phyloP scores from a whole-genome alignment of 2,888 invertebrate species.

The Eristalis arbustorum region DNA sequence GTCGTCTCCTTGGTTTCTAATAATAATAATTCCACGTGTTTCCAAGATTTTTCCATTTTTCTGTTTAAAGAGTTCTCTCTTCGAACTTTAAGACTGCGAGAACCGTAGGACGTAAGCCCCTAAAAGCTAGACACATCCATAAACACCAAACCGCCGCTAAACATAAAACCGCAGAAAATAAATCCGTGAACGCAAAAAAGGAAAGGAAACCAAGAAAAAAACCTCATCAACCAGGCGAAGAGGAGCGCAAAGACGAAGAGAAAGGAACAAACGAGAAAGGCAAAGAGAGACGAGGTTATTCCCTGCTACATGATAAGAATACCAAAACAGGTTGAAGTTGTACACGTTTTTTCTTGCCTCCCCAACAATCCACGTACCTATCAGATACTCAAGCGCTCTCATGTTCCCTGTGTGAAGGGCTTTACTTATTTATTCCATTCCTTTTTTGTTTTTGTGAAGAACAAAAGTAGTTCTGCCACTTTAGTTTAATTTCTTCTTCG shows the following conservation, averaged over 20 bases:
- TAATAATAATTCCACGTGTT: constrained; percentile 40
- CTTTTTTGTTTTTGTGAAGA: constrained; percentile 21
- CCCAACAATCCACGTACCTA: constrained; percentile 33
- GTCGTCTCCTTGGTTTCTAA: background rate
- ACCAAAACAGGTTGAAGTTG: constrained; percentile 69
- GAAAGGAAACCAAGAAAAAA: constrained; percentile 4
- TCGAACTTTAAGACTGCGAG: constrained; percentile 39
- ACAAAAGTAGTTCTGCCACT: constrained; percentile 65
- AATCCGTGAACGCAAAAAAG: constrained; percentile 36
- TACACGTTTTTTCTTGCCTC: constrained; percentile 31
- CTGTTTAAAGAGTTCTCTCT: constrained; percentile 32
- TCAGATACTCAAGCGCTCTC: constrained; percentile 39
- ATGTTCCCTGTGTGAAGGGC: constrained; percentile 39
- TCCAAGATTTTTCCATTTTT: constrained; percentile 4
- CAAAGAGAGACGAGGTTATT: constrained; percentile 54
- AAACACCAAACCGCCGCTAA: constrained; percentile 39
- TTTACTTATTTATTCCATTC: constrained; percentile 32
- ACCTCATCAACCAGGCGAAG: background rate
- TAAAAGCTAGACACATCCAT: constrained; percentile 62
- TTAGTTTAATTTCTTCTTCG: constrained; percentile 59
- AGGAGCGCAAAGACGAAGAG: background rate
- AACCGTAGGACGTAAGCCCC: constrained; percentile 29
- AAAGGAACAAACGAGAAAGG: constrained; percentile 3
- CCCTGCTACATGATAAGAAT: constrained; percentile 68
- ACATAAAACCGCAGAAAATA: constrained; percentile 64